Conservation (phyloP, 2,888 invertebrate species). For the Calephelis perditalis region DNA sequence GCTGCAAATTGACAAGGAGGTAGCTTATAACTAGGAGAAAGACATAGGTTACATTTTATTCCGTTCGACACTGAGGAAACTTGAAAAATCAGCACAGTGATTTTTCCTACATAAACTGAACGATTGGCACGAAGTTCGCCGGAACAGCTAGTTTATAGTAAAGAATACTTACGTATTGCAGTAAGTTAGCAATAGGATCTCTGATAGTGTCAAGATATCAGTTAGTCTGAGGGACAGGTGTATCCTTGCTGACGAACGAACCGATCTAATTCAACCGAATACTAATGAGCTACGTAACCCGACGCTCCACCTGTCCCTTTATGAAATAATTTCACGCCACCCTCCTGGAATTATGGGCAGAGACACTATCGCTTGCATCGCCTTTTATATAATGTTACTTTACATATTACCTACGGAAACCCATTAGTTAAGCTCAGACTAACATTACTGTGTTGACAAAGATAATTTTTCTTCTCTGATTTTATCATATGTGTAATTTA, state of each 20-base stretch:
- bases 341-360: conserved; percentile 68
- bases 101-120: too few relatives aligned
- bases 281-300: conserved; percentile 66
- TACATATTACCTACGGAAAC: conserved; percentile 44
- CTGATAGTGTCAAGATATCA: conserved; percentile 60
- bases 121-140: too few relatives aligned
- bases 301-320: conserved; percentile 69
- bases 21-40: too few relatives aligned
- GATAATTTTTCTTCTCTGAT: conserved; percentile 18
- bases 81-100: too few relatives aligned
- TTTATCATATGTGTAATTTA: background rate
- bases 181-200: conserved; percentile 54
- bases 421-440: conserved; percentile 50
- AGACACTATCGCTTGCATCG: conserved; percentile 48
- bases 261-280: conserved; percentile 63
- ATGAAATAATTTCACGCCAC: conserved; percentile 68
- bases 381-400: conserved; percentile 13
- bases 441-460: conserved; percentile 23
- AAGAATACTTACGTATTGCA: conserved; percentile 31
- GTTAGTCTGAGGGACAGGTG: conserved; percentile 54
- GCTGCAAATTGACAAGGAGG: too few relatives aligned
- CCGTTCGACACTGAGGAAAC: too few relatives aligned
- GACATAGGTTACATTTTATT: too few relatives aligned
- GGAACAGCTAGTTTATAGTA: too few relatives aligned
- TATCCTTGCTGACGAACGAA: conserved; percentile 48